Evolutionary conservation across 1,140 invertebrate genomes (phyloP), one percentile per base, ranked within the genome.

Genomic region (Dendroctonus ponderosae): DNA sequence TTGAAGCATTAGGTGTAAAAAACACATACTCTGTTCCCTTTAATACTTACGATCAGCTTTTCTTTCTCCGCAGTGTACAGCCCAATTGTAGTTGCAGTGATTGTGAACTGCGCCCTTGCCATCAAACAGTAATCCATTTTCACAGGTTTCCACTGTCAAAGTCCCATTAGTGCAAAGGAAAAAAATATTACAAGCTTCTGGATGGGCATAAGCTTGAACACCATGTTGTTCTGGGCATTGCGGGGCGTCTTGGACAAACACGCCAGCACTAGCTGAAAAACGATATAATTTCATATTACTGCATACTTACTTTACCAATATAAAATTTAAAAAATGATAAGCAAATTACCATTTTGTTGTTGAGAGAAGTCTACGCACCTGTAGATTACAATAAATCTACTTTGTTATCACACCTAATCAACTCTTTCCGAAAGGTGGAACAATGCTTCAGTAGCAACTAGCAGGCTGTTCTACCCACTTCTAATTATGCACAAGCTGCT

Each of bases 41-140:
- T 26, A 26, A 39, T 75, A 87, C 87, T 85, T 82, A 93, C 91
- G 79, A 74, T 93, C 89, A 75, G 87, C 87, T 74, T 90, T 89
- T 64, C 92, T 86, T n/a, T 86, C 79, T n/a, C 89, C 92, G 75
- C 93, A 96, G 67, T 95, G 84, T 0, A 94, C 92, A 26, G 88
- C 92, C 93, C 94, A 96, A 80, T 94, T 83, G 81, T 96, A 96
- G 80, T 94, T 94, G 84, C 94, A 97, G 81, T 95, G 91, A 75
- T 96, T 88, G 81, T 95, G 89, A 0, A 93, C 89, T 4, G 86
- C 85, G 3, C 93, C 93, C 74, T 92, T 92, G 43, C 93, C 93
- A 73, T 94, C 92, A 75, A 93, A 96, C 4, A 96, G 82, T 9
- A 97, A 83, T 14, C 94, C 94, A 76, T 97, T 96, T 74, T 94